Base-by-base conservation (phyloP, 2,797 vertebrate species). In the Schizopygopsis pylzovi region DNA sequence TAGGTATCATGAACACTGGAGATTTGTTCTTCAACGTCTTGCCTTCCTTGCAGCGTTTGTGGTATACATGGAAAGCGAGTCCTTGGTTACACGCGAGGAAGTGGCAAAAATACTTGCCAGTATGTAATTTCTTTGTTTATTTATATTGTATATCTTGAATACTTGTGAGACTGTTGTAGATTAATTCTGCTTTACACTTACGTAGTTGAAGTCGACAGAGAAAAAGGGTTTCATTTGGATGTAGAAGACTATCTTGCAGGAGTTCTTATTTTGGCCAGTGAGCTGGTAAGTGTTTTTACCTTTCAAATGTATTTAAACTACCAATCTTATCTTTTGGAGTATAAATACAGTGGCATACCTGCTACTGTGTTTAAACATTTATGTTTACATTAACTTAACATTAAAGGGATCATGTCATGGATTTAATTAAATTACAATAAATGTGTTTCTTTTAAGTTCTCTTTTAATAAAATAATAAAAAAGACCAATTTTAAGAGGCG, bases 1-100 rank as follows among this genome's bases (percentile, higher is more conserved):
- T 85, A 99, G 98, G 93, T 99, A 98, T 92, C 98, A 99, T 2
- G 98, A 99, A 86, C 98, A 98, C 89, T 99, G 98, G 98, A 94
- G 98, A 88, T 99, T 99, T 89, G 98, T 99, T 67, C 93, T 99
- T 89, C 98, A 99, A 92, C 96, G 98, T 20, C 81, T 99, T 90
- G 95, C 95, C 25, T 99, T 99, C 91, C 91, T 99, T 89, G 96
- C 97, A 6, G 96, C 98, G 0, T 99, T 99, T 2, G 96, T 97
- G 0, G 96, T 98, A 65, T 99, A 98, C 92, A 91, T 99, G 95
- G 98, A 99, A 92, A 96, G 92, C 6, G 98, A 99, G 89, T 91
- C 95, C 0, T 94, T 99, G 28, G 98, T 99, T 89, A 97, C 96
- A 2, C 95, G 98, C 68, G 97, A 98, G 90, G 96, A 96, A 18